phyloP scores from a whole-genome alignment of 2,797 vertebrate species.

The Allochrocebus solatus region DNA sequence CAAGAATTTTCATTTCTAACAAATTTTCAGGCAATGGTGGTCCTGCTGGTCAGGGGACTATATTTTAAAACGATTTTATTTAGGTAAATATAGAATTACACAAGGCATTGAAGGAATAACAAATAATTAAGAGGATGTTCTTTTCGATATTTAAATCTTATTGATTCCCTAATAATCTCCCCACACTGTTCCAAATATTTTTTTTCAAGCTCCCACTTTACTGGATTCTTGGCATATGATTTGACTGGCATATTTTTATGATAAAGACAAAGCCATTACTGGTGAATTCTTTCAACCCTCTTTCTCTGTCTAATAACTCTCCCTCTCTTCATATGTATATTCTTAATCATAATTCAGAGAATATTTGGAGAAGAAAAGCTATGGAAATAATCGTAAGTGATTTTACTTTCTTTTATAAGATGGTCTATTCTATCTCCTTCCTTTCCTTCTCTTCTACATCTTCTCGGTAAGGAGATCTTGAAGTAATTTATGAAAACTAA shows the following conservation, averaged over 20 bases:
- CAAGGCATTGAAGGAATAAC: not conserved
- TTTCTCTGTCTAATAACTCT: not conserved
- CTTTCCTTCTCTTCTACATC: not conserved
- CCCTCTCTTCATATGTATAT: not conserved
- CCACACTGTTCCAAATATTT: not conserved
- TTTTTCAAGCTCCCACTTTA: not conserved
- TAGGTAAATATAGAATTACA: not conserved
- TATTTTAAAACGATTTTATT: not conserved
- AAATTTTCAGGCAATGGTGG: not conserved
- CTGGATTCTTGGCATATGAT: not conserved
- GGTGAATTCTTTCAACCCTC: not conserved
- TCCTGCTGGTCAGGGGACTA: not conserved
- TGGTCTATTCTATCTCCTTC: not conserved
- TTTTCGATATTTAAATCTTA: not conserved
- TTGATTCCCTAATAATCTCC: not conserved
- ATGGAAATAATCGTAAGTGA: not conserved
- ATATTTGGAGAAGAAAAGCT: not conserved
- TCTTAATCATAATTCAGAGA: not conserved
- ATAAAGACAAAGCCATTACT: not conserved
- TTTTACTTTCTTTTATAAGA: not conserved
- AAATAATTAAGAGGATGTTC: not conserved
- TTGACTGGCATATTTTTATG: not conserved
- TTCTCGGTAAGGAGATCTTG: not conserved
- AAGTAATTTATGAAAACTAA: not conserved
- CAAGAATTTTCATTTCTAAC: not conserved